Evolutionary conservation across 2,797 vertebrate species (phyloP).

Genomic region (Anguilla obscura): DNA sequence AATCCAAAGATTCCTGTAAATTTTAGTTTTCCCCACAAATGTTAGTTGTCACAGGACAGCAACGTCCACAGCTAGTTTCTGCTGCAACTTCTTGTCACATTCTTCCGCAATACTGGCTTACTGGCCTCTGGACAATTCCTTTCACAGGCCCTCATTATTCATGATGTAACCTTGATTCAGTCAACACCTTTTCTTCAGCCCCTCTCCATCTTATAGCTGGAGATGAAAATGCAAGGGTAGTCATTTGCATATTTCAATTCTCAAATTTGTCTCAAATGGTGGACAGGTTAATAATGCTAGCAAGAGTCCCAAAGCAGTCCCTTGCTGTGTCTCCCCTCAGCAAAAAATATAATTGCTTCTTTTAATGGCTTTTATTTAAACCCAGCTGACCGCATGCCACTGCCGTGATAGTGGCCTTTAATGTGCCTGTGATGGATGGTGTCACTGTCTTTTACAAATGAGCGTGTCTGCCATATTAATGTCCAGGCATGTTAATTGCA

Average conservation of each 20-base stretch:
- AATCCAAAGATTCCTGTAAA: background rate
- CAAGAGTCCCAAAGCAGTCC: background rate
- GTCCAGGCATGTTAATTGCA: conserved; percentile 28
- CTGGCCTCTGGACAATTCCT: background rate
- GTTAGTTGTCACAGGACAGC: background rate
- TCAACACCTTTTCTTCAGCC: background rate
- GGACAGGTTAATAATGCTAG: background rate
- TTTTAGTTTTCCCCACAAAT: background rate
- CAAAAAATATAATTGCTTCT: background rate
- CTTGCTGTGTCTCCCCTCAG: background rate
- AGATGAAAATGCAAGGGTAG: background rate
- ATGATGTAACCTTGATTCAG: background rate
- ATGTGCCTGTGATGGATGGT: conserved; percentile 21
- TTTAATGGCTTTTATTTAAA: conserved; percentile 17
- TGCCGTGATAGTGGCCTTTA: background rate
- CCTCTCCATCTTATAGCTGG: background rate
- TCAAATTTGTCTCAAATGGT: background rate
- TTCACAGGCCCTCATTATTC: background rate
- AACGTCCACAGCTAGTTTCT: background rate
- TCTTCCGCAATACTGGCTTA: background rate
- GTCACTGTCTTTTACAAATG: conserved; percentile 24
- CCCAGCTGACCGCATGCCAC: background rate
- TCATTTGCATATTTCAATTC: background rate
- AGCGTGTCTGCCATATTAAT: conserved; percentile 22
- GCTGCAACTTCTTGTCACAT: background rate